Percentiles rank a stretch among this genome's conserved stretches.
These are phyloP conservation scores for Anhinga rufa DNA, from an alignment of 2,113 vertebrate species.

Conservation along the genomic window DNA sequence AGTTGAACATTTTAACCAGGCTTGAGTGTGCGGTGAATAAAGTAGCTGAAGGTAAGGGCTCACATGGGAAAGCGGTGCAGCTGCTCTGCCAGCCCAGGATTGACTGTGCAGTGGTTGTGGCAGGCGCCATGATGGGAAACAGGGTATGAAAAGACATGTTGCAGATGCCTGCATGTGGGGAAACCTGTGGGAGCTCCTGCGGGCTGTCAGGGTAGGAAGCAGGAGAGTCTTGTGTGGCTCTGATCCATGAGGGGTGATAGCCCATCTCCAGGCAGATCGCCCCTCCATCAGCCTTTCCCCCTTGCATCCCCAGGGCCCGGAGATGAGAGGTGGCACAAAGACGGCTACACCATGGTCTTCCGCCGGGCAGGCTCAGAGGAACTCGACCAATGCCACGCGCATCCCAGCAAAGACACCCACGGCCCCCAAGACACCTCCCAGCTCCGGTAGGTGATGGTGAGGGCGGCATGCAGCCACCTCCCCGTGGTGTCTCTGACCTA, in stretches of 20 bases:
- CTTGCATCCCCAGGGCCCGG: slow-evolving; percentile 54
- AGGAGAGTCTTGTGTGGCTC: neutral
- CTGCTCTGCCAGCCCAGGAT: neutral
- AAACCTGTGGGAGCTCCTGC: neutral
- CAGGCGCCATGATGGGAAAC: neutral
- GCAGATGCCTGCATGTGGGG: neutral
- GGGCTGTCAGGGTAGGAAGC: neutral
- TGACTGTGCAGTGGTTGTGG: neutral
- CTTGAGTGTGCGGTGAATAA: neutral
- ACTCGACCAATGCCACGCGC: slow-evolving; percentile 78
- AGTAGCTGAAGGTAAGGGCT: neutral
- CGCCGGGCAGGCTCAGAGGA: slow-evolving; percentile 71
- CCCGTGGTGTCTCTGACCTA: rapidly evolving
- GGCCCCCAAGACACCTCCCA: slow-evolving; percentile 75
- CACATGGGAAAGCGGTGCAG: neutral
- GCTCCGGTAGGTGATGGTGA: slow-evolving; percentile 54
- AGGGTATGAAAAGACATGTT: rapidly evolving
- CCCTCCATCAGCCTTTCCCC: neutral
- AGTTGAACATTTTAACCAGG: neutral
- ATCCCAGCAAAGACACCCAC: slow-evolving; percentile 82
- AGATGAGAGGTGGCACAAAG: slow-evolving; percentile 72
- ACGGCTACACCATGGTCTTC: slow-evolving; percentile 39
- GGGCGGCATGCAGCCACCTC: neutral
- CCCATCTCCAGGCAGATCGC: neutral
- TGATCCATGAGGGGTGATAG: too few species aligned